Conservation (phyloP, 1,140 invertebrate genomes). For the Chionoecetes opilio region DNA sequence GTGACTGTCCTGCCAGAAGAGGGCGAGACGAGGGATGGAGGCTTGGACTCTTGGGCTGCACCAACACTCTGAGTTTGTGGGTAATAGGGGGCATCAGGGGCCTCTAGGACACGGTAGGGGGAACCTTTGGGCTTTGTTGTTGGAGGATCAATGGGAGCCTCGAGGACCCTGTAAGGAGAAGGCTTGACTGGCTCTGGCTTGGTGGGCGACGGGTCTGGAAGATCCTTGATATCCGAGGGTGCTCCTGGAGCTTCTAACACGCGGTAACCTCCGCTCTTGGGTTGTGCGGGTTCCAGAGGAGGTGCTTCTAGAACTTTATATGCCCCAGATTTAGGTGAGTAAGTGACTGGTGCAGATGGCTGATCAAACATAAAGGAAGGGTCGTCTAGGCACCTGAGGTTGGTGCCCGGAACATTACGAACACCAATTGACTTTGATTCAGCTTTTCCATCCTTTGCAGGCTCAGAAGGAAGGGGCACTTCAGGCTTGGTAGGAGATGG, state of each 20-base stretch:
- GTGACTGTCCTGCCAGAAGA: slow-evolving; percentile 87
- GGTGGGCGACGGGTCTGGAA: slow-evolving; percentile 78
- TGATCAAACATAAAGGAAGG: slow-evolving; percentile 85
- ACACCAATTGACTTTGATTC: slow-evolving; percentile 81
- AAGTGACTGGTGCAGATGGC: slow-evolving; percentile 64
- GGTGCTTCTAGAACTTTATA: slow-evolving; percentile 81
- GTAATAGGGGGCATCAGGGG: slow-evolving; percentile 81
- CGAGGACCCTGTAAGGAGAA: slow-evolving; percentile 83
- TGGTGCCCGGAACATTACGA: slow-evolving; percentile 85
- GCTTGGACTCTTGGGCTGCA: slow-evolving; percentile 74
- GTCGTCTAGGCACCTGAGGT: slow-evolving; percentile 85
- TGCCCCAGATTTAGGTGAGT: slow-evolving; percentile 74
- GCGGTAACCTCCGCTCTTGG: slow-evolving; percentile 79
- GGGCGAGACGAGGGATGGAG: slow-evolving; percentile 82
- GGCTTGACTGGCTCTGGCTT: slow-evolving; percentile 78
- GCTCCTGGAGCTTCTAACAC: slow-evolving; percentile 81
- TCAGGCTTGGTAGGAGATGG: slow-evolving; percentile 81
- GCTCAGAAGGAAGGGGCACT: slow-evolving; percentile 82
- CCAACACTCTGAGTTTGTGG: slow-evolving; percentile 80
- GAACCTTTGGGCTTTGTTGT: slow-evolving; percentile 82
- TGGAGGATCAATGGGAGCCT: slow-evolving; percentile 83
- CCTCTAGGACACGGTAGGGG: slow-evolving; percentile 82
- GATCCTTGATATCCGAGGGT: slow-evolving; percentile 79
- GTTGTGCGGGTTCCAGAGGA: slow-evolving; percentile 71
- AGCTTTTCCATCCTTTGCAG: slow-evolving; percentile 80